A percentile compares a stretch with the other conserved stretches of the same genome.
These are phyloP conservation scores for Trematocara variabile DNA, from an alignment of 2,113 vertebrate species.

Conservation along the genomic window DNA sequence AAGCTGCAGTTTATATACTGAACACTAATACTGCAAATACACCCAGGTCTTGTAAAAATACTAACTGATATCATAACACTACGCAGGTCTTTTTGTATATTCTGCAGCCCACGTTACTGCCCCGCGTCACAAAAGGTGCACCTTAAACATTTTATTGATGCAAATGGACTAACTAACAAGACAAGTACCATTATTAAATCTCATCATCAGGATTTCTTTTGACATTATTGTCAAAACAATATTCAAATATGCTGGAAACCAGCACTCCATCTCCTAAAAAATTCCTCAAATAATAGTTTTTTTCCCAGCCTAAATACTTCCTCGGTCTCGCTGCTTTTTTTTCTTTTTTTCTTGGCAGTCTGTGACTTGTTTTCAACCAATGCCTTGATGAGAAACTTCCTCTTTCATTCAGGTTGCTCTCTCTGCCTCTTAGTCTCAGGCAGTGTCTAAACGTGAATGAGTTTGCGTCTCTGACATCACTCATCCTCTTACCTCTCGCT, in stretches of 20 bases:
- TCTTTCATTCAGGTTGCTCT: slow-evolving; percentile 51
- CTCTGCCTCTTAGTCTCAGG: slow-evolving; percentile 28
- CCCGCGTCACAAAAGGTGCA: background rate
- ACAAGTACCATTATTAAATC: background rate
- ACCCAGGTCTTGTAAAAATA: background rate
- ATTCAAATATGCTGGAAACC: slow-evolving; percentile 36
- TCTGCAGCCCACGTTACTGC: background rate
- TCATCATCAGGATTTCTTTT: slow-evolving; percentile 16
- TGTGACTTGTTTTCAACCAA: background rate
- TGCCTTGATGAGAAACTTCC: slow-evolving; percentile 43
- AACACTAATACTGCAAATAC: background rate
- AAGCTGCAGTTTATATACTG: background rate
- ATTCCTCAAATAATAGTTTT: slow-evolving; percentile 21
- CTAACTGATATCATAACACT: background rate
- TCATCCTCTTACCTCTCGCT: slow-evolving; percentile 51
- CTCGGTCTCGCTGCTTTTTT: slow-evolving; percentile 16
- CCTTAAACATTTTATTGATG: background rate
- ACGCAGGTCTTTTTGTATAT: background rate
- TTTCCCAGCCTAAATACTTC: slow-evolving; percentile 15
- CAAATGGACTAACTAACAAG: background rate
- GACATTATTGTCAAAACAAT: slow-evolving; percentile 53
- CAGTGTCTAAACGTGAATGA: slow-evolving; percentile 32
- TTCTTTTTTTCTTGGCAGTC: background rate
- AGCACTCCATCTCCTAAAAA: background rate
- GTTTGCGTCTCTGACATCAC: slow-evolving; percentile 37